These are phyloP conservation scores for Atherinomorus stipes DNA, from an alignment of 2,113 vertebrate species.

Conservation along the genomic window DNA sequence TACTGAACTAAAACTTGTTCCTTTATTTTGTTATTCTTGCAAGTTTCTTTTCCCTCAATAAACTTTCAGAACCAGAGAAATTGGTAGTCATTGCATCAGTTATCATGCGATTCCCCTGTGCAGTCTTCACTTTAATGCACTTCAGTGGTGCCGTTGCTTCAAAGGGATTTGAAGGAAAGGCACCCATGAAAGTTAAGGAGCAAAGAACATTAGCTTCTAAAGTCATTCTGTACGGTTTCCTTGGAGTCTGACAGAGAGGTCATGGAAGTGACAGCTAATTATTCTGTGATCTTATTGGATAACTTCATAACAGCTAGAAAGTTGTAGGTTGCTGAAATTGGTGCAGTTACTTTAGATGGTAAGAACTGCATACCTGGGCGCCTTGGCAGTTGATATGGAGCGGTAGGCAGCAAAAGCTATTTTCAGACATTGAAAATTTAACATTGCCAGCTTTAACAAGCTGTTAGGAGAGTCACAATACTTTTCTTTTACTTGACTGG, in stretches of 20 bases:
- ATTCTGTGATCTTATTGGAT: constrained; percentile 18
- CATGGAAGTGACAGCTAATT: constrained; percentile 15
- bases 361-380: constrained; percentile 6
- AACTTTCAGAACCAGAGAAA: constrained; percentile 18
- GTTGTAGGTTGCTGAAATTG: constrained; percentile 12
- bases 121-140: constrained; percentile 34
- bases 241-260: constrained; percentile 11
- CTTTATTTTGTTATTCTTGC: constrained; percentile 14
- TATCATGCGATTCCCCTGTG: constrained; percentile 9
- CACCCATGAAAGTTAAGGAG: constrained; percentile 19
- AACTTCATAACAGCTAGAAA: constrained; percentile 18
- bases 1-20: constrained; percentile 2
- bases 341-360: not conserved
- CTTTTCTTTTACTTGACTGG: constrained; percentile 2
- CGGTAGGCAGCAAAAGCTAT: not conserved
- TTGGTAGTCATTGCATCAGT: constrained; percentile 22
- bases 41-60: not conserved
- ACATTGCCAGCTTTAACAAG: not conserved
- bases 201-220: constrained; percentile 29
- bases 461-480: not conserved
- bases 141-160: constrained; percentile 28
- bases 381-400: not conserved
- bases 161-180: constrained; percentile 21
- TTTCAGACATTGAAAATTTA: not conserved
- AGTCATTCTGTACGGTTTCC: constrained; percentile 1